Conservation (phyloP, 2,797 vertebrate species). For the Halcyon badia region DNA sequence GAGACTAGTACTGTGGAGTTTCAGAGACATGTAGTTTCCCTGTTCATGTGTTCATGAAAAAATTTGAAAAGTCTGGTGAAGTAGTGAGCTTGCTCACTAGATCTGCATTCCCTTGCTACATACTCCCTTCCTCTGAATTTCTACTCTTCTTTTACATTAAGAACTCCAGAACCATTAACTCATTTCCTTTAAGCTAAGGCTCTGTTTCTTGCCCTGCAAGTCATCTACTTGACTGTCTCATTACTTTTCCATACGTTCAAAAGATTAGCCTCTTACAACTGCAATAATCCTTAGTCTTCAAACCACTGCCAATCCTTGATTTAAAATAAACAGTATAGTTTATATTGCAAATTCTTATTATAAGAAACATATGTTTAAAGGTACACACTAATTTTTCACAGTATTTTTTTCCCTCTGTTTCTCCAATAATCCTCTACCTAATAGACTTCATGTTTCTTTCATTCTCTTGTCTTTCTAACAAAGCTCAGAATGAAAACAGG, state of each 20-base stretch:
- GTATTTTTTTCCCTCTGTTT: not conserved
- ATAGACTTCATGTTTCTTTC: rapidly evolving
- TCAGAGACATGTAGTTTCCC: not conserved
- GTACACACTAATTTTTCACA: not conserved
- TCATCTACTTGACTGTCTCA: not conserved
- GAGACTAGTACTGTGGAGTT: not conserved
- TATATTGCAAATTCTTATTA: not conserved
- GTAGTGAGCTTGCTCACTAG: not conserved
- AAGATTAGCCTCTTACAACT: not conserved
- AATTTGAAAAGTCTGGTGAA: not conserved
- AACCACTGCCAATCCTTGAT: not conserved
- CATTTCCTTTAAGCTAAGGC: not conserved
- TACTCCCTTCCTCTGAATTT: not conserved
- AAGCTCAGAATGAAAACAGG: not conserved
- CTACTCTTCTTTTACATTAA: not conserved
- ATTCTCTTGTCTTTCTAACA: not conserved
- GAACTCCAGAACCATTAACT: not conserved
- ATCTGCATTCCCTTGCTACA: not conserved
- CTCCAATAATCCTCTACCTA: not conserved
- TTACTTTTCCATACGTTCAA: not conserved
- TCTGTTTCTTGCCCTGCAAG: not conserved
- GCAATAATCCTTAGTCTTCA: not conserved
- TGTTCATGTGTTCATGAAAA: rapidly evolving
- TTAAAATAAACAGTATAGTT: not conserved
- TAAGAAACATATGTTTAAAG: not conserved